Evolutionary conservation across 2,888 invertebrate species (phyloP), one percentile per base, ranked within the genome.

Genomic region (Temnothorax ravouxi): DNA sequence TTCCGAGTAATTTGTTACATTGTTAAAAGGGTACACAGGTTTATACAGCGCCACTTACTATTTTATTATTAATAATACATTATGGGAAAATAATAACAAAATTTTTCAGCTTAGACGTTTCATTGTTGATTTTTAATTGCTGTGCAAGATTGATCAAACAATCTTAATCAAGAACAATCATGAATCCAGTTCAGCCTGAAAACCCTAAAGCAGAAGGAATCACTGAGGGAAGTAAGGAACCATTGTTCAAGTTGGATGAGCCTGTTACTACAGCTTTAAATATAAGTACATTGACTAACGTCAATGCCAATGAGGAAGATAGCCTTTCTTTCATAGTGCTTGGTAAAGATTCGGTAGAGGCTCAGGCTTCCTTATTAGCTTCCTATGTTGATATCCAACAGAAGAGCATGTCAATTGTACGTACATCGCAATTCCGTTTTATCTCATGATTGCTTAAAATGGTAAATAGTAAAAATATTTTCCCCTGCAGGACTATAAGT

Each of bases 241-340:
- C 1, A 21, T 66, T 6, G 18, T 76, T 76, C 38, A 76, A 50
- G 5, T 50, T 76, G 21, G 13, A 76, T 0, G 75, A 50, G 8
- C 75, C 75, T 34, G 38, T 76, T 50, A 59, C 59, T 25, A 47
- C 47, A 3, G 21, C 6, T 3, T 13, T 76, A 67, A 69, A 52
- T 52, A 11, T 34, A 38, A 64, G 9, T 44, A 13, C 18, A 25
- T n/a, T 18, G 15, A 29, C 13, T 2, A 38, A 47, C 9, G 8
- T 13, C 25, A 38, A 2, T 18, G 1, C 9, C 3, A 38, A 91
- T 52, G 84, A 86, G 11, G 88, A 91, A n/a, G 89, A 92, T 1
- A 89, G 92, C 3, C 88, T 92, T n/a, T 94, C 94, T 0, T 94
- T 94, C 80, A 92, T 94, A 2, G 92, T 95, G 1, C 84, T 94